phyloP scores from a whole-genome alignment of 1,140 invertebrate species.

The Leptinotarsa lineolata region DNA sequence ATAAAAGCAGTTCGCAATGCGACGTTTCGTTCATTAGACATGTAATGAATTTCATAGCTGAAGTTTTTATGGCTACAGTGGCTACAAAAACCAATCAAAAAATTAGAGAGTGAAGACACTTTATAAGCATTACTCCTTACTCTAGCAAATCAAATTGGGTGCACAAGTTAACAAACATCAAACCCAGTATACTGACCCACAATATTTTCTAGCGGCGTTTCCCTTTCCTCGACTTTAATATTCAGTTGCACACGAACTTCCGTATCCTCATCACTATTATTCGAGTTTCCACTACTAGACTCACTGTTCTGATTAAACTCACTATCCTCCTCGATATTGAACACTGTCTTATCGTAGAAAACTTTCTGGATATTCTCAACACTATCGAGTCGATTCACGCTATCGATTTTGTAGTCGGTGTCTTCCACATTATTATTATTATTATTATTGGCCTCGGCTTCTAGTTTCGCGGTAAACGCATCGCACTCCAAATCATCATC shows the following conservation, averaged over 20 bases:
- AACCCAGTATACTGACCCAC: slow-evolving; percentile 9
- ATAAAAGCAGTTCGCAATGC: too few species aligned
- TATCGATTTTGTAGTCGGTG: slow-evolving; percentile 55
- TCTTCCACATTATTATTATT: slow-evolving; percentile 46
- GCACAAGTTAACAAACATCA: not conserved
- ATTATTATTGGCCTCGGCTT: slow-evolving; percentile 49
- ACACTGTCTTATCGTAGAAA: slow-evolving; percentile 65
- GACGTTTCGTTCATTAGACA: too few species aligned
- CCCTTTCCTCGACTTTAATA: slow-evolving; percentile 41
- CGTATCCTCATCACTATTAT: slow-evolving; percentile 42
- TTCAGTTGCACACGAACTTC: slow-evolving; percentile 40
- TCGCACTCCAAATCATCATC: slow-evolving; percentile 55
- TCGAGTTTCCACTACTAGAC: slow-evolving; percentile 42
- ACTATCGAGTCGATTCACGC: slow-evolving; percentile 61
- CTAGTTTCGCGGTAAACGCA: slow-evolving; percentile 35
- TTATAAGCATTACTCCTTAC: not conserved
- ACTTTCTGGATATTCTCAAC: slow-evolving; percentile 61
- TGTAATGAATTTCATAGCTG: not conserved
- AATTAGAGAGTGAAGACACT: not conserved
- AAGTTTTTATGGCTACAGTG: too few species aligned
- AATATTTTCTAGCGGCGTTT: slow-evolving; percentile 22
- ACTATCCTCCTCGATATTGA: slow-evolving; percentile 55
- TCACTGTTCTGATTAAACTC: slow-evolving; percentile 28
- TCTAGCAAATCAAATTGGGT: not conserved
- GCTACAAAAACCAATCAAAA: too few species aligned